phyloP scores from a whole-genome alignment of 2,113 vertebrate species.

The Paramisgurnus dabryanus region DNA sequence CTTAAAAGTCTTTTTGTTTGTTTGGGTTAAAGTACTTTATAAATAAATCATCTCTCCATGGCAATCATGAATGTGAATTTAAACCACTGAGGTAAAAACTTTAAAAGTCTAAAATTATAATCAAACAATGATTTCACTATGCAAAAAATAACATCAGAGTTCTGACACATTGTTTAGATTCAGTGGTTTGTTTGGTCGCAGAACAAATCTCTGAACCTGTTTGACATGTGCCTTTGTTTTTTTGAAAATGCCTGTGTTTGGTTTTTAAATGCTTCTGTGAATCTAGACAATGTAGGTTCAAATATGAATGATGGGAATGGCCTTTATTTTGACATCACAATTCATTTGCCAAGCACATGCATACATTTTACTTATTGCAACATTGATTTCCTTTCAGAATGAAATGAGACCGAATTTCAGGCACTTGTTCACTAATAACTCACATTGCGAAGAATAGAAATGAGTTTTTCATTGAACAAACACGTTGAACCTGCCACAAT shows the following conservation, averaged over 20 bases:
- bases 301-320: slow-evolving; percentile 7
- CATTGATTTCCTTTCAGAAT: background rate
- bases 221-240: slow-evolving; percentile 29
- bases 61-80: background rate
- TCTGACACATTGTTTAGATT: slow-evolving; percentile 15
- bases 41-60: background rate
- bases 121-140: background rate
- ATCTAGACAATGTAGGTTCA: background rate
- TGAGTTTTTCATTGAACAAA: background rate
- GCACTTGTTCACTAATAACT: background rate
- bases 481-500: background rate
- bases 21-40: background rate
- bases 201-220: slow-evolving; percentile 36
- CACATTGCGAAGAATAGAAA: background rate
- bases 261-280: slow-evolving; percentile 32
- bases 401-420: background rate
- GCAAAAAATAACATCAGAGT: slow-evolving; percentile 3
- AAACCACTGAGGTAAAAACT: background rate
- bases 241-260: slow-evolving; percentile 23
- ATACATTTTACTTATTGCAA: background rate
- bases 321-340: slow-evolving; percentile 24
- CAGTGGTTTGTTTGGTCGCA: background rate
- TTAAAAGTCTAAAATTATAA: background rate
- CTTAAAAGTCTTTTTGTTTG: no score
- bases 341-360: background rate